Evolutionary conservation across 2,797 vertebrate genomes (phyloP), one percentile per base, ranked within the genome.

Genomic region (Paramormyrops hopkinsi): DNA sequence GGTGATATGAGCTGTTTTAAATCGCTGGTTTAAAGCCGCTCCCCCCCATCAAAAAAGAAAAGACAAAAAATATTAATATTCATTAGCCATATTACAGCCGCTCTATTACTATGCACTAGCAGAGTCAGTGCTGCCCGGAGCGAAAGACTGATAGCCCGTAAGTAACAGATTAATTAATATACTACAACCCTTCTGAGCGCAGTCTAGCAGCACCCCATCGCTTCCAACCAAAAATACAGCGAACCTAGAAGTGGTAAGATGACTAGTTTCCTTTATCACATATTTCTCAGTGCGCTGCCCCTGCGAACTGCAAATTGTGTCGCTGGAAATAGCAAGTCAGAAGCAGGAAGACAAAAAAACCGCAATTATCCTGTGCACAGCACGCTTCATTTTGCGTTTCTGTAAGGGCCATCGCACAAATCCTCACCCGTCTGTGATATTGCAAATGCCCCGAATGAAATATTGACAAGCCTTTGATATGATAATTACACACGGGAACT

Each of bases 251-350:
- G 48, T 89, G 89, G 86, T 84, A 56, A n/a, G 51, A 86, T 86
- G 25, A 87, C 65, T 53, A 56, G 54, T 87, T 50, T 90, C 88
- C 48, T 90, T 94, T 92, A 94, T 95, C 69, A 94, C 95, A 94
- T 88, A 95, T 95, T 93, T 89, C 95, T 93, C 91, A 69, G 11
- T 22, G 76, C 85, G 82, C 90, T 69, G 90, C 90, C 91, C 92
- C 92, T 92, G 92, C 91, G 88, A 93, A 86, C 59, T 85, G 82
- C 62, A 48, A 91, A 90, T 41, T 83, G 89, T 89, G 88, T 19
- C 46, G 53, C 22, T 12, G n/a, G 19, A 86, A 50, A 79, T 17
- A 53, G 79, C 76, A 82, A 48, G n/a, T 33, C n/a, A 65, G 51
- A 56, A 54, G 14, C 59, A 53, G 44, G 22, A 44, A 51, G 11